These are phyloP conservation scores for Tetragonula clypearis DNA, from an alignment of 1,140 invertebrate genomes.

Conservation along the genomic window DNA sequence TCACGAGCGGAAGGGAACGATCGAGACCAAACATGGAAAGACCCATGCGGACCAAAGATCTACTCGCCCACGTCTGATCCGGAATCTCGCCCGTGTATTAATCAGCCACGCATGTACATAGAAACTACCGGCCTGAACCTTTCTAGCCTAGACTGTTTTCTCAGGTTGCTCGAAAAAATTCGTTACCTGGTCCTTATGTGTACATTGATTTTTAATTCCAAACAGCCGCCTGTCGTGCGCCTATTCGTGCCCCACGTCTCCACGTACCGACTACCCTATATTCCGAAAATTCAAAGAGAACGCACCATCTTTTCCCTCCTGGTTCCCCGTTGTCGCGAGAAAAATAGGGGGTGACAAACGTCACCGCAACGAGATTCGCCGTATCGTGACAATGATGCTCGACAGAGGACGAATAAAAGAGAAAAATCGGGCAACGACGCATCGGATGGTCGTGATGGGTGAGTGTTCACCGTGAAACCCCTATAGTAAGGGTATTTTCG, in stretches of 20 bases:
- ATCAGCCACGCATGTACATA: not conserved
- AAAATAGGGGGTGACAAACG: constrained; percentile 60
- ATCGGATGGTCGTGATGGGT: not conserved
- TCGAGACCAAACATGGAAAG: constrained; percentile 22
- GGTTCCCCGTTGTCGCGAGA: constrained; percentile 18
- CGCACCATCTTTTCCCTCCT: not conserved
- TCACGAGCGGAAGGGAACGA: constrained; percentile 16
- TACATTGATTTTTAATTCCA: not conserved
- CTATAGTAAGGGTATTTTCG: constrained; percentile 51
- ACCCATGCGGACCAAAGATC: constrained; percentile 29
- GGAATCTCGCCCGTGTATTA: not conserved
- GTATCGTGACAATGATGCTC: constrained; percentile 64
- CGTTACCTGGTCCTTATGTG: not conserved
- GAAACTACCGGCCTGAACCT: not conserved
- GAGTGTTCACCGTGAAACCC: constrained; percentile 25
- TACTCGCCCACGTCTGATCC: constrained; percentile 3
- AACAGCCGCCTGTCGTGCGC: not conserved
- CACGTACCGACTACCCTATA: not conserved
- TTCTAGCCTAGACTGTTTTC: not conserved
- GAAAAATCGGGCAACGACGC: constrained; percentile 21
- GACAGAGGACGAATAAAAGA: constrained; percentile 37
- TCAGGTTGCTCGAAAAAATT: not conserved
- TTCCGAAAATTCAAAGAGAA: constrained; percentile 11
- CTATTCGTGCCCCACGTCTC: not conserved
- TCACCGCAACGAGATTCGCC: constrained; percentile 55